These are phyloP conservation scores for Epinephelus malabaricus DNA, from an alignment of 2,797 vertebrate genomes.

Conservation along the genomic window DNA sequence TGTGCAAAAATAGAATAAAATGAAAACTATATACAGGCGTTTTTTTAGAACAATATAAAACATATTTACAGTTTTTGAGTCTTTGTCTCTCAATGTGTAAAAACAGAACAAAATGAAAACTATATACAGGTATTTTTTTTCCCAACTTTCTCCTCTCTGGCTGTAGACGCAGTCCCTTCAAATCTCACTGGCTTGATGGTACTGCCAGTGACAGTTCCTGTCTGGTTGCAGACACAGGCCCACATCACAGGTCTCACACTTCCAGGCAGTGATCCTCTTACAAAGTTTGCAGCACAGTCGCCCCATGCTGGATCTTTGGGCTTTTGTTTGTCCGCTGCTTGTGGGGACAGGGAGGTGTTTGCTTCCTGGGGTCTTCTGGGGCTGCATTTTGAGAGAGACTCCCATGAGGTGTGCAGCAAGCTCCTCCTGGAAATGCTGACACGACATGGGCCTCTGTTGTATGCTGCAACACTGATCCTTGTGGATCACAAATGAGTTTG, in stretches of 20 bases:
- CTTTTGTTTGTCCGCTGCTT: background rate
- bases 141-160: too few species aligned
- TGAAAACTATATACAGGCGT: too few species aligned
- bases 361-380: background rate
- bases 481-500: slow-evolving; percentile 1
- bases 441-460: background rate
- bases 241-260: background rate
- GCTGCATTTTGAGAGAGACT: background rate
- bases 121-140: too few species aligned
- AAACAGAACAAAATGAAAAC: too few species aligned
- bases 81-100: too few species aligned
- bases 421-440: background rate
- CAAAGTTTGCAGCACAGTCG: background rate
- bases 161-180: too few species aligned
- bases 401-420: background rate
- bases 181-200: too few species aligned
- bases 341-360: background rate
- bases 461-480: background rate
- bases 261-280: background rate
- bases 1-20: too few species aligned
- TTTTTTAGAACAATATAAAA: too few species aligned
- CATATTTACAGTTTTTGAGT: too few species aligned
- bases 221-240: background rate
- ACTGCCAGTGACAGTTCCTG: background rate
- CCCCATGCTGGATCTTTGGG: background rate